These are phyloP conservation scores for Geococcyx californianus DNA, from an alignment of 2,113 vertebrate species.

Conservation along the genomic window DNA sequence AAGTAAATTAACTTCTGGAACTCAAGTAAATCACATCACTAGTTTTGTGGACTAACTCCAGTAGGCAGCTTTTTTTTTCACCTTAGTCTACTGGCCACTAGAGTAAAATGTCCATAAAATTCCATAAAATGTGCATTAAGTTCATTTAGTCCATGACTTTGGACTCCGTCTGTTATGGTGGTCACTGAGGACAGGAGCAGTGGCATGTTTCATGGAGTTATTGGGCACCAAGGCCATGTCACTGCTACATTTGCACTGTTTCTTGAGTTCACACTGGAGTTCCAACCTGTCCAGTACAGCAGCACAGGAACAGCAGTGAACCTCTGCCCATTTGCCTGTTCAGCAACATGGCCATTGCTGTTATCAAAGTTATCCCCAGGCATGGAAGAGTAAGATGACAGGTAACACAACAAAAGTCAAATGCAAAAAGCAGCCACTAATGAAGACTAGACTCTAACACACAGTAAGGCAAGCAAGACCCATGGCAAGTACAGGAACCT, in stretches of 20 bases:
- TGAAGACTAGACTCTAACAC: not conserved
- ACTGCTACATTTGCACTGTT: not conserved
- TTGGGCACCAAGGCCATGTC: not conserved
- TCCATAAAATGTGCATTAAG: not conserved
- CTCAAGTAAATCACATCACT: not conserved
- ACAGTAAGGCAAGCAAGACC: not conserved
- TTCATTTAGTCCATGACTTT: not conserved
- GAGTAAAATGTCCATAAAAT: not conserved
- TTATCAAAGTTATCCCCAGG: not conserved
- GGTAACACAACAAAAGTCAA: not conserved
- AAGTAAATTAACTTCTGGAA: not conserved
- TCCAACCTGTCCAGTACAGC: not conserved
- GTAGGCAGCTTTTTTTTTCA: not conserved
- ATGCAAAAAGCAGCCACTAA: not conserved
- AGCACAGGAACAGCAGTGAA: not conserved
- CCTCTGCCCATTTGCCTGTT: not conserved
- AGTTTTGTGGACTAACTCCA: not conserved
- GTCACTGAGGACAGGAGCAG: not conserved
- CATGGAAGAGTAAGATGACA: not conserved
- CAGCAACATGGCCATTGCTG: accelerated
- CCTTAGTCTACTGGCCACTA: not conserved
- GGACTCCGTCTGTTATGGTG: not conserved
- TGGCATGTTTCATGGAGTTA: not conserved
- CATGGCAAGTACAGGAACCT: not conserved
- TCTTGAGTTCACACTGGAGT: not conserved